These are phyloP conservation scores for Denticeps clupeoides DNA, from an alignment of 2,797 vertebrate species.

Conservation along the genomic window DNA sequence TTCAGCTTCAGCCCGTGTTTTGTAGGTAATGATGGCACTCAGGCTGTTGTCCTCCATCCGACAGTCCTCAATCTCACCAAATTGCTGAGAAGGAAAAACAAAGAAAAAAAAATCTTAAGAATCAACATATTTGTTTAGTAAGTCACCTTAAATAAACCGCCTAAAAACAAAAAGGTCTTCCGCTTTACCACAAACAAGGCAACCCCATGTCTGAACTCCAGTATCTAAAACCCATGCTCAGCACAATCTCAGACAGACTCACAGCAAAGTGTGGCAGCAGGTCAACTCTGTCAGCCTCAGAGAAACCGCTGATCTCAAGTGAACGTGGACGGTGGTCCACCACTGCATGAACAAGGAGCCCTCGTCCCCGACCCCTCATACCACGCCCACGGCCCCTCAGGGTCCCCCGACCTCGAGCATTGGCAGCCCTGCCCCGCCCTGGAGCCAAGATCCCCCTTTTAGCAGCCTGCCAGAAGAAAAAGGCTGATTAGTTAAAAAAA, in stretches of 20 bases:
- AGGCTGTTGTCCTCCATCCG: constrained; percentile 77
- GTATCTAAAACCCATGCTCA: too few relatives aligned
- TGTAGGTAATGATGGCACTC: constrained; percentile 82
- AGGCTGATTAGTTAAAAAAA: neutral
- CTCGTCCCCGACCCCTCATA: constrained; percentile 70
- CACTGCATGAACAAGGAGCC: constrained; percentile 67
- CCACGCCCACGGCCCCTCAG: constrained; percentile 72
- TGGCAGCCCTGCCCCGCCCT: constrained; percentile 71
- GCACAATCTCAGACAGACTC: constrained; percentile 50
- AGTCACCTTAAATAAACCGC: too few relatives aligned
- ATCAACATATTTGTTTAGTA: too few relatives aligned
- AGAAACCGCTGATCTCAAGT: constrained; percentile 80
- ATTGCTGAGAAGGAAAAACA: constrained; percentile 67
- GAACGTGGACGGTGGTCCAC: constrained; percentile 87
- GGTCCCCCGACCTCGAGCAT: constrained; percentile 65
- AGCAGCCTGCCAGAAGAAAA: constrained; percentile 66
- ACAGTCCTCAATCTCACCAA: constrained; percentile 95
- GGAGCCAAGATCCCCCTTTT: constrained; percentile 84
- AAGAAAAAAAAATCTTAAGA: constrained; percentile 10
- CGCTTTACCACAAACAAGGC: too few relatives aligned
- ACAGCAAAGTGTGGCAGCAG: constrained; percentile 96
- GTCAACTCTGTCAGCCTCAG: constrained; percentile 75
- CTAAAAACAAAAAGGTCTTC: too few relatives aligned
- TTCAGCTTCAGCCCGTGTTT: constrained; percentile 85
- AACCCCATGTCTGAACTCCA: too few relatives aligned